Evolutionary conservation across 2,888 invertebrate genomes (phyloP).

Genomic region (Pristionchus mayeri): DNA sequence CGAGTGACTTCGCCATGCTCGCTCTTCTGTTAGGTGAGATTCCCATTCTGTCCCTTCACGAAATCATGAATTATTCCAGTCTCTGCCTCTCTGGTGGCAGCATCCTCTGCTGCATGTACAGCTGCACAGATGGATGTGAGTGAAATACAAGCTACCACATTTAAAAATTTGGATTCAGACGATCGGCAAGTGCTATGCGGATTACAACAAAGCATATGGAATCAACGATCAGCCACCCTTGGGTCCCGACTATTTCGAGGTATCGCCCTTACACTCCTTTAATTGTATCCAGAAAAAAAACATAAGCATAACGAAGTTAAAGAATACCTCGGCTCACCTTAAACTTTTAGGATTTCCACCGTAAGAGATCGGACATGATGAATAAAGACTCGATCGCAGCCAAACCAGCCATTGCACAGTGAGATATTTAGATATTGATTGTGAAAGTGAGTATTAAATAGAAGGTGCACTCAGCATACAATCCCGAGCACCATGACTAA

Average conservation of each 20-base stretch:
- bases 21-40: no score
- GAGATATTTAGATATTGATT: no score
- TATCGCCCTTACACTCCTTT: not conserved
- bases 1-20: no score
- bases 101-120: not conserved
- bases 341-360: not conserved
- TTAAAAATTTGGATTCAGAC: not conserved
- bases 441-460: no score
- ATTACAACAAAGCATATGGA: not conserved
- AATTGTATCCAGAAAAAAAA: not conserved
- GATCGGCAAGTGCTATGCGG: slow-evolving; percentile 13
- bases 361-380: not conserved
- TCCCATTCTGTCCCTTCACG: no score
- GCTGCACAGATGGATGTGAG: slow-evolving; percentile 24
- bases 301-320: not conserved
- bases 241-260: slow-evolving; percentile 6
- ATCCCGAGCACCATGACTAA: no score
- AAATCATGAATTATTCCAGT: not conserved
- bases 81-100: not conserved
- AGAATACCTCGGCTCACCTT: no score
- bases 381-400: not conserved
- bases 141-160: not conserved
- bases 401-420: slow-evolving; percentile 14
- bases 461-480: no score
- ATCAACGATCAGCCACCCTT: not conserved